A percentile compares a stretch with the other conserved stretches of the same genome.
phyloP scores from a whole-genome alignment of 1,140 invertebrate genomes.

The Heliconius congener region DNA sequence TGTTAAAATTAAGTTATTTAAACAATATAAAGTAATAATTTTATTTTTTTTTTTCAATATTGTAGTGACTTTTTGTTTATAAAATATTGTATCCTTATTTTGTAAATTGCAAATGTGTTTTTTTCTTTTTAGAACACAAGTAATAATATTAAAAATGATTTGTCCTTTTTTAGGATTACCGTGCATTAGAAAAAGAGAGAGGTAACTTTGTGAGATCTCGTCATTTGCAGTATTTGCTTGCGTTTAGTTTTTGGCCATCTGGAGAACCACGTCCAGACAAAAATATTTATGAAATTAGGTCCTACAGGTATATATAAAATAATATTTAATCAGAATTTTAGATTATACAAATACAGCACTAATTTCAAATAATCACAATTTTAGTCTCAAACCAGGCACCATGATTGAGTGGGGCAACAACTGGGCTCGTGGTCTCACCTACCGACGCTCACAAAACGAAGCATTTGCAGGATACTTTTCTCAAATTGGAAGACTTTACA shows the following conservation, averaged over 20 bases:
- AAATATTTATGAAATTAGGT: conserved; percentile 97
- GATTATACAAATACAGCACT: background rate
- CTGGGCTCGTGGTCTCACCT: conserved; percentile 97
- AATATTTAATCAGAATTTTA: background rate
- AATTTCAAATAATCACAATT: background rate
- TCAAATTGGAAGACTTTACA: conserved; percentile 96
- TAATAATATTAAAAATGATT: background rate
- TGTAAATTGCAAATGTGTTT: background rate
- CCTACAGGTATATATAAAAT: conserved; percentile 82
- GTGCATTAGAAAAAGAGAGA: conserved; percentile 89
- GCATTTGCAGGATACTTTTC: conserved; percentile 98
- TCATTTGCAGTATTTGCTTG: conserved; percentile 95
- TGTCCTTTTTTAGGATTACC: conserved; percentile 85
- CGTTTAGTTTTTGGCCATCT: conserved; percentile 94
- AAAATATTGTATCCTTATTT: background rate
- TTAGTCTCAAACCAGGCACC: conserved; percentile 94
- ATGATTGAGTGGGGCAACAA: conserved; percentile 99
- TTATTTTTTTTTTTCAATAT: no score
- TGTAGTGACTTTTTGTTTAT: no score
- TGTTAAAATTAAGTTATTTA: no score
- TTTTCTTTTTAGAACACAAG: background rate
- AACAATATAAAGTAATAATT: no score
- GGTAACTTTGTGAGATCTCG: conserved; percentile 92
- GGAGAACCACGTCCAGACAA: conserved; percentile 87
- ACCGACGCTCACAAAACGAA: conserved; percentile 94